Base-by-base conservation (phyloP, 2,797 vertebrate species). In the Lepus townsendii region DNA sequence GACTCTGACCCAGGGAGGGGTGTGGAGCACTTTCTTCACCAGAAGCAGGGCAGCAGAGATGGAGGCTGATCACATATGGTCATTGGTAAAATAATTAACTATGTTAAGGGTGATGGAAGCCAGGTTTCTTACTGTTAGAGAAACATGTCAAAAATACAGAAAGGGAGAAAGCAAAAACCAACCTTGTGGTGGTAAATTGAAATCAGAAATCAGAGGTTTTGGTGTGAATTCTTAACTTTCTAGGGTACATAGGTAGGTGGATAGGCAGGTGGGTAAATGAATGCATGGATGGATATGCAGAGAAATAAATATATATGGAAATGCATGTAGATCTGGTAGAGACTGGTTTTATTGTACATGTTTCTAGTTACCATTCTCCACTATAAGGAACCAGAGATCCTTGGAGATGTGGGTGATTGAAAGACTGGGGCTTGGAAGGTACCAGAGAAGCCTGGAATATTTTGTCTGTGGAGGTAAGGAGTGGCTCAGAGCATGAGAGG, bases 141-240 rank as follows among this genome's bases (percentile, higher is more conserved):
- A 83, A 72, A 62, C 2, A 27, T 68, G 54, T 60, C 62, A 12
- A 14, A 62, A 54, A n/a, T 6, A 62, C 16, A n/a, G 72, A 54
- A 62, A 62, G 47, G 27, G 76, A 60, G 78, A 30, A 26, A 69
- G 35, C 11, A 11, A 26, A 94, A 93, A 57, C 20, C 38, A 83
- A 3, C 24, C 13, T 38, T 27, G 1, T 57, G 22, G 13, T 47
- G 76, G 7, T 91, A 35, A 38, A 85, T 75, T 88, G 69, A 42
- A 54, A 76, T 47, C 75, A 6, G 69, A 42, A 54, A 76, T 47
- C 75, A 6, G 52, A 83, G 27, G 16, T 78, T 52, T 22, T 78
- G 7, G 20, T 78, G 30, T 62, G 50, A 90, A 52, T 62, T 78
- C n/a, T 16, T 42, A 27, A 83, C 38, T 83, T 87, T 93, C 20